Percentiles rank a stretch among this genome's conserved stretches.
These are phyloP conservation scores for Drosophila paramelanica DNA, from an alignment of 2,888 invertebrate species.

Conservation along the genomic window DNA sequence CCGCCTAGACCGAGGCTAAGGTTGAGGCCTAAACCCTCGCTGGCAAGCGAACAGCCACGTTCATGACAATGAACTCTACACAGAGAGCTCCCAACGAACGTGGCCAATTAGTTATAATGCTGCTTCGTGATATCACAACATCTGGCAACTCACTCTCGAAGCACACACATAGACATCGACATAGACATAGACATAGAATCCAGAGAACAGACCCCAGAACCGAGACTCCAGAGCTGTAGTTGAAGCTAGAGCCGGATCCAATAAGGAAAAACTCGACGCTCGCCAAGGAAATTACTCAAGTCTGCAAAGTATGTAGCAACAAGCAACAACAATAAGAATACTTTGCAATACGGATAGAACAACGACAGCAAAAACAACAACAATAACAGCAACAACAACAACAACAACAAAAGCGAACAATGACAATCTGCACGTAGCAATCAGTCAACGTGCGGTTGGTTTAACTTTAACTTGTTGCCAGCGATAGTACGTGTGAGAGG, in stretches of 20 bases:
- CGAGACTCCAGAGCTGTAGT: conserved; percentile 43
- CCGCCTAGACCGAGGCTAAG: conserved; percentile 44
- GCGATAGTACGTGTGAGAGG: conserved; percentile 48
- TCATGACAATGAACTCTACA: conserved; percentile 80
- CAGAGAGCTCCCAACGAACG: conserved; percentile 71
- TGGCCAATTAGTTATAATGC: conserved; percentile 83
- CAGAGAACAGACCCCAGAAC: conserved; percentile 49
- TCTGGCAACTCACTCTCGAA: conserved; percentile 77
- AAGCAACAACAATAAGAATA: conserved; percentile 54
- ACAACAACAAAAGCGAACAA: conserved; percentile 68
- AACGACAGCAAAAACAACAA: conserved; percentile 29
- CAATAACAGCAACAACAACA: conserved; percentile 22
- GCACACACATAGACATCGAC: conserved; percentile 39
- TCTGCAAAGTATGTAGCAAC: conserved; percentile 75
- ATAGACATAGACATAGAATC: conserved; percentile 17
- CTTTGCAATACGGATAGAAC: conserved; percentile 50
- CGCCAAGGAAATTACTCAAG: conserved; percentile 79
- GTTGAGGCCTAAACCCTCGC: conserved; percentile 3
- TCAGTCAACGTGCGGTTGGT: conserved; percentile 82
- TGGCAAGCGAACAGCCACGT: conserved; percentile 41
- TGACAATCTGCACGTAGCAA: conserved; percentile 84
- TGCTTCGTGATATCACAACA: conserved; percentile 80
- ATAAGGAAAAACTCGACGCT: conserved; percentile 76
- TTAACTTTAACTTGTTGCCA: conserved; percentile 77
- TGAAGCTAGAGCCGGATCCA: conserved; percentile 53